Base-by-base conservation (phyloP, 2,113 vertebrate genomes). In the Mus spicilegus region DNA sequence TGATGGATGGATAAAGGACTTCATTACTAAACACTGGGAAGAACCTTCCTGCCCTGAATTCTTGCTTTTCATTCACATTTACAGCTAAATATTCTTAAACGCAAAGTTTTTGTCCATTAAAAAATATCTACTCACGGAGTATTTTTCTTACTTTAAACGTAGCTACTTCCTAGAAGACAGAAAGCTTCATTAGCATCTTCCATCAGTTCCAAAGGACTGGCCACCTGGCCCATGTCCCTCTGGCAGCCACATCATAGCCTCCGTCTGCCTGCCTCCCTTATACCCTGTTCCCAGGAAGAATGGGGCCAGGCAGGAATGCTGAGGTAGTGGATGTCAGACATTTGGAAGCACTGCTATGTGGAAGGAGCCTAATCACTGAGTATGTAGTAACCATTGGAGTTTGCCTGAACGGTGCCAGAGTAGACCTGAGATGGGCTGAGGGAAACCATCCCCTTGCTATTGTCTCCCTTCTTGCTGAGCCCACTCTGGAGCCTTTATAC, bases 11-110 rank as follows among this genome's bases (percentile, higher is more conserved):
- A 97, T 89, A 94, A 95, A 95, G 0, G 4, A 70, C 12, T 95
- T 12, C 69, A 84, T 88, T 56, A 80, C 77, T 78, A 76, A 81
- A 46, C 0, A 0, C 1, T 76, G 33, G 92, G 93, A 93, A 13
- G 91, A 97, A 89, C 3, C 20, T 54, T 92, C 1, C 0, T 95
- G 93, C 95, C 89, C 13, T 5, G 70, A 95, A 85, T 96, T 98
- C n/a, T 93, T 91, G 90, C 92, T 94, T 97, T 97, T 96, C 96
- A 96, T 97, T 98, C 97, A 96, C 63, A 81, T 78, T 95, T 93
- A 42, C 3, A 89, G 90, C 63, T 69, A 95, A 96, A 94, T 73
- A 56, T 84, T 98, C 63, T 97, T 97, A 97, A 98, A 95, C 96
- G 91, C 91, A 93, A 61, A 89, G 94, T 81, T 92, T 92, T 58